Conservation (phyloP, 2,888 invertebrate genomes). For the Gastrophysa polygoni region DNA sequence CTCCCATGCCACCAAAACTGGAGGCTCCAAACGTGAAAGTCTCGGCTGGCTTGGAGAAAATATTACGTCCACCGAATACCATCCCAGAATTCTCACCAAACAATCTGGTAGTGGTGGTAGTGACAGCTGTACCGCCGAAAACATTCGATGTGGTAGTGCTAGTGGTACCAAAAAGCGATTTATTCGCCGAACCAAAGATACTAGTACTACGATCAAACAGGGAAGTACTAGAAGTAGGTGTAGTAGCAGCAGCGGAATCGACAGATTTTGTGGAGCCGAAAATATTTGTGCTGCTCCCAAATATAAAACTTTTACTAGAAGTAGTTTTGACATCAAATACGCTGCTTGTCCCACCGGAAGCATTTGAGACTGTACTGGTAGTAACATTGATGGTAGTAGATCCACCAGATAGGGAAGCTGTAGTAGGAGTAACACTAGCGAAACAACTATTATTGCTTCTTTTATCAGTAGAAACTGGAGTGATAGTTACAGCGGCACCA, state of each 20-base stretch:
- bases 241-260: no score
- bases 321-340: background rate
- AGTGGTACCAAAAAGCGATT: conserved; percentile 3
- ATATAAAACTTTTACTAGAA: conserved; percentile 19
- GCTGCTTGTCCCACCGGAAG: conserved; percentile 17
- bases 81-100: background rate
- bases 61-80: background rate
- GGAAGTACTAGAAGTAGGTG: conserved; percentile 11
- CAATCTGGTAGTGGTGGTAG: conserved; percentile 1
- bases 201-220: conserved; percentile 26
- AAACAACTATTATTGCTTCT: background rate
- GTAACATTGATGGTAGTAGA: no score
- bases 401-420: no score
- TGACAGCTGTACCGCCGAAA: background rate
- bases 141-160: background rate
- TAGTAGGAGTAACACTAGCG: background rate
- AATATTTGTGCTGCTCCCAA: background rate
- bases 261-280: background rate
- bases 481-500: background rate
- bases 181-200: conserved; percentile 22
- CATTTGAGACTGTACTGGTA: background rate
- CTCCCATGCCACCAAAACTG: conserved; percentile 8
- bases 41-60: background rate
- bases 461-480: background rate
- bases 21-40: background rate